Evolutionary conservation across 2,888 invertebrate species (phyloP), one percentile per base, ranked within the genome.

Genomic region (Anaspis maculata): DNA sequence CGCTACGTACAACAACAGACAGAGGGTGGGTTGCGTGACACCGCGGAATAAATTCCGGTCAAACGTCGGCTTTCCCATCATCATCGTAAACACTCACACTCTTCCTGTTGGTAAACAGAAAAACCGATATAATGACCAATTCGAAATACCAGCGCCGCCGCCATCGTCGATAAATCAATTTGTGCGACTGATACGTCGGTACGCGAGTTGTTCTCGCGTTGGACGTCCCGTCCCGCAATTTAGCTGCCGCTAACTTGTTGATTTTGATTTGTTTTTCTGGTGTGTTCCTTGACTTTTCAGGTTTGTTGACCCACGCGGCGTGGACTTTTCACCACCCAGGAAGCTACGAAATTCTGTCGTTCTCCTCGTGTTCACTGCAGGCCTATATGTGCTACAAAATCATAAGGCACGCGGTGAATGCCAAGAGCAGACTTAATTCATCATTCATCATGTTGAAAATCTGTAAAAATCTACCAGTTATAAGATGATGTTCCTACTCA

Each of bases 401-500:
- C 89, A 89, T 92, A 92, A 92, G 91, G 92, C 92, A 92, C 92
- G 92, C 91, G 91, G 92, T 92, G 91, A 92, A 92, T 92, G 91
- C 91, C 91, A 92, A 91, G 90, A 88, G 89, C 82, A 83, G 83
- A 81, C 84, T 73, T 61, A 66, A 61, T 53, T 64, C 75, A 64
- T 57, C 69, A 55, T 38, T 45, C 3, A 5, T 23, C 13, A 12
- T 9, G 25, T n/a, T 24, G 25, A 9, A n/a, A 25, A 25, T 25
- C 13, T n/a, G n/a, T n/a, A n/a, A n/a, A n/a, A n/a, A n/a, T n/a
- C n/a, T n/a, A n/a, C n/a, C n/a, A n/a, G n/a, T n/a, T n/a, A n/a
- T n/a, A n/a, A n/a, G n/a, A n/a, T n/a, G n/a, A n/a, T n/a, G n/a
- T n/a, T n/a, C n/a, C n/a, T n/a, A n/a, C n/a, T n/a, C n/a, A n/a